Percentiles rank a stretch among this genome's conserved stretches.
phyloP scores from a whole-genome alignment of 2,888 invertebrate species.

The Diaprepes abbreviatus region DNA sequence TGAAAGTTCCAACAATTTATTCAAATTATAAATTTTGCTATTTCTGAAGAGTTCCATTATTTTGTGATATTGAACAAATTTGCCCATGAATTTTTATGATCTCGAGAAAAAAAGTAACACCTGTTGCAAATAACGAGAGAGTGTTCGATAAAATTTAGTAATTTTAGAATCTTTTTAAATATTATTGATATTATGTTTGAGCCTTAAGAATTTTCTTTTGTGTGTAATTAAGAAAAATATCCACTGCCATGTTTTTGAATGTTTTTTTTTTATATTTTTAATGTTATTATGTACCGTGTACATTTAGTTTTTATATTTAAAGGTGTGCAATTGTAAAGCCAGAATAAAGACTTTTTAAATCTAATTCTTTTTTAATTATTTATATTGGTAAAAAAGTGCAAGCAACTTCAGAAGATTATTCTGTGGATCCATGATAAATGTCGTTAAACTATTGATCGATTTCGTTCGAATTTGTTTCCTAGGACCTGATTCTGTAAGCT shows the following conservation, averaged over 20 bases:
- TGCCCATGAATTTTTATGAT: neutral
- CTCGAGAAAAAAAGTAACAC: neutral
- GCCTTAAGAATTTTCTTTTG: neutral
- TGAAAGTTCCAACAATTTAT: no score
- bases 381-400: no score
- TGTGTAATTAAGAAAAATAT: slow-evolving; percentile 1
- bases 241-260: slow-evolving; percentile 14
- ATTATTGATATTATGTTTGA: neutral
- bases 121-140: neutral
- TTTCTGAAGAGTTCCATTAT: neutral
- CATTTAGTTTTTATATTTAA: slow-evolving; percentile 6
- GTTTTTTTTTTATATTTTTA: neutral
- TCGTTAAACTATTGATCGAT: no score
- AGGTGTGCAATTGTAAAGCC: slow-evolving; percentile 22
- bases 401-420: no score
- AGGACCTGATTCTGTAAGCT: no score
- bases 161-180: neutral
- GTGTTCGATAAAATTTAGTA: slow-evolving; percentile 1
- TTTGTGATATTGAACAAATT: slow-evolving; percentile 3
- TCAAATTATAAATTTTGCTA: no score
- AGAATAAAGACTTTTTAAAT: slow-evolving; percentile 21
- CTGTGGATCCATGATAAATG: no score
- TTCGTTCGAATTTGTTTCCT: no score
- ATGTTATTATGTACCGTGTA: slow-evolving; percentile 5
- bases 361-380: no score